Conservation (phyloP, 2,113 vertebrate genomes). For the Neotoma lepida region DNA sequence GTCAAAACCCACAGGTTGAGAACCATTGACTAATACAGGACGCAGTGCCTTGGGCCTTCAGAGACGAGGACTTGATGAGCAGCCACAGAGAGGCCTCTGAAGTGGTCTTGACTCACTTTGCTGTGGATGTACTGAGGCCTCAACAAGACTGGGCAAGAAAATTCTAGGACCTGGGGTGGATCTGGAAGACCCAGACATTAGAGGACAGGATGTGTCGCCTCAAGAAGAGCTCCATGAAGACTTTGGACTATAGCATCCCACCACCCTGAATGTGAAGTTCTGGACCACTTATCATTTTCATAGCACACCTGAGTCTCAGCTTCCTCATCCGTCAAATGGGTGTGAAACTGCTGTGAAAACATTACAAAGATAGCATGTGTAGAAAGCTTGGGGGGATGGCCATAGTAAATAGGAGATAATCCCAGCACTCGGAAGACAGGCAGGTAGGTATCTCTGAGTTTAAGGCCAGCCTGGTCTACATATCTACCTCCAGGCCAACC, state of each 20-base stretch:
- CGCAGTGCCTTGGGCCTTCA: neutral
- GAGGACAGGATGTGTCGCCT: neutral
- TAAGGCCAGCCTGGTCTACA: neutral
- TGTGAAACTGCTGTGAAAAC: neutral
- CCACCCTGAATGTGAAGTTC: neutral
- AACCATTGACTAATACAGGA: neutral
- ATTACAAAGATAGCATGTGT: neutral
- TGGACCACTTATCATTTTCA: neutral
- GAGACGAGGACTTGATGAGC: neutral
- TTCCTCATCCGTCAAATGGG: neutral
- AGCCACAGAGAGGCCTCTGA: neutral
- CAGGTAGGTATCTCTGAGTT: neutral
- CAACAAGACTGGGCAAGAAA: neutral
- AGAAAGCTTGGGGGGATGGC: neutral
- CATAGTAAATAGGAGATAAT: neutral
- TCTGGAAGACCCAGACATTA: rapidly evolving
- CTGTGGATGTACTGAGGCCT: neutral
- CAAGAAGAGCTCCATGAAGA: neutral
- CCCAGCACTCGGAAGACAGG: neutral
- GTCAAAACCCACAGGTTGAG: neutral
- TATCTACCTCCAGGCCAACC: neutral
- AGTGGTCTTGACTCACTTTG: neutral
- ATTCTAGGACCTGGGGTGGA: neutral
- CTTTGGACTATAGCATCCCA: neutral
- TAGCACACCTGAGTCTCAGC: neutral